phyloP scores from a whole-genome alignment of 64 coral and sea anemone genomes.

The Acropora yongei region DNA sequence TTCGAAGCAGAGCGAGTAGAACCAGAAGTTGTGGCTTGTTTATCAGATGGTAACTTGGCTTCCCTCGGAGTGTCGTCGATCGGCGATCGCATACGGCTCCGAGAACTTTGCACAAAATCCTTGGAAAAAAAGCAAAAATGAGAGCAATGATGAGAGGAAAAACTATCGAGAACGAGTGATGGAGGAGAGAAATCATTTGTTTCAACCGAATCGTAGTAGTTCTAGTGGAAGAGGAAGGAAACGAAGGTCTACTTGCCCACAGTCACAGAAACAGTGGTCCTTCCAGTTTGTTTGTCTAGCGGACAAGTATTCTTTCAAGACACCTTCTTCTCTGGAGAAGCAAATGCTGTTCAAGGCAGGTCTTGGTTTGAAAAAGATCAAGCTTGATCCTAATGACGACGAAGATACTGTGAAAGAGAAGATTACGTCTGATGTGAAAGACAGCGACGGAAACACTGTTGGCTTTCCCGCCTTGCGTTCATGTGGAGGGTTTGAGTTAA shows the following conservation, averaged over 20 bases:
- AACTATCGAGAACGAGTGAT: constrained; percentile 23
- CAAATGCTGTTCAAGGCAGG: too few species aligned
- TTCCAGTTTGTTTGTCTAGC: neutral
- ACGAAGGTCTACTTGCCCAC: neutral
- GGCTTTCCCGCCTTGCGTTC: too few species aligned
- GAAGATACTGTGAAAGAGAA: too few species aligned
- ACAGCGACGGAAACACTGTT: too few species aligned
- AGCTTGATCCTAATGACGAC: too few species aligned
- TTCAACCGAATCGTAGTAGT: constrained; percentile 22
- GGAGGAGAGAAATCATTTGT: constrained; percentile 39
- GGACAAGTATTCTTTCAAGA: neutral
- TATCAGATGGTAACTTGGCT: constrained; percentile 58
- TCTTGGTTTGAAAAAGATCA: too few species aligned
- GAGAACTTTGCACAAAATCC: constrained; percentile 26
- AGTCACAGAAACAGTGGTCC: too few species aligned
- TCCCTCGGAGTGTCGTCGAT: constrained; percentile 38
- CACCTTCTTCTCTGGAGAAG: neutral
- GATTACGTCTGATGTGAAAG: too few species aligned
- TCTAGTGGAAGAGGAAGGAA: constrained; percentile 61
- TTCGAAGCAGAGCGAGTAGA: constrained; percentile 62
- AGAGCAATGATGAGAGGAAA: constrained; percentile 30
- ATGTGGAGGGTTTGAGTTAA: too few species aligned
- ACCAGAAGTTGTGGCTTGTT: too few species aligned
- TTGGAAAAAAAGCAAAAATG: constrained; percentile 32
- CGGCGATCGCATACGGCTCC: constrained; percentile 40